A percentile compares a stretch with the other conserved stretches of the same genome.
Evolutionary conservation across 2,888 invertebrate species (phyloP).

Genomic region (Trachelus stipa): DNA sequence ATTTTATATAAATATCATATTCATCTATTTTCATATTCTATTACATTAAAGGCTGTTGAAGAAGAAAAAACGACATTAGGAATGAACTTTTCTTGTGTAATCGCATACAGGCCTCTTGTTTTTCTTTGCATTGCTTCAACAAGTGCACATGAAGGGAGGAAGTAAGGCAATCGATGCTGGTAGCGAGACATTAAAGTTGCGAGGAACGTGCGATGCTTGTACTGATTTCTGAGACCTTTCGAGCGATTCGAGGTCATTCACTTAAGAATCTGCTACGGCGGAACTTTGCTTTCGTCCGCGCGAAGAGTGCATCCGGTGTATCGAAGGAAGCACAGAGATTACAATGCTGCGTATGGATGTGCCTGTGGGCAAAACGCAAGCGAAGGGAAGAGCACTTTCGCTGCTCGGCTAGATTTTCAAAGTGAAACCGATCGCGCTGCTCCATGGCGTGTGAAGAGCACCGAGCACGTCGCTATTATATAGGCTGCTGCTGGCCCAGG

Average conservation of each 20-base stretch:
- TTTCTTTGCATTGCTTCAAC: too few relatives aligned
- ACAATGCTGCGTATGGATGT: constrained; percentile 1
- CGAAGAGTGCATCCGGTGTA: constrained; percentile 59
- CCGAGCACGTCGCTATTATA: constrained; percentile 49
- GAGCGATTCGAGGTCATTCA: neutral
- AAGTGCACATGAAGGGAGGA: too few relatives aligned
- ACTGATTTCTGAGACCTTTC: too few relatives aligned
- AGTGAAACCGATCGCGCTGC: constrained; percentile 66
- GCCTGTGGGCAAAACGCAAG: constrained; percentile 10
- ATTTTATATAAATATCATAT: constrained; percentile 38
- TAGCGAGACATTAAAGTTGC: too few relatives aligned
- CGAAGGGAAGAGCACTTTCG: constrained; percentile 54
- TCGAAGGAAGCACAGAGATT: constrained; percentile 28
- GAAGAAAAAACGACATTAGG: too few relatives aligned
- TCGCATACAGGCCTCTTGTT: too few relatives aligned
- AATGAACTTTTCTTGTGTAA: too few relatives aligned
- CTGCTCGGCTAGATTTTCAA: constrained; percentile 48
- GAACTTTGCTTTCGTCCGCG: constrained; percentile 41
- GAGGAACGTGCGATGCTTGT: too few relatives aligned
- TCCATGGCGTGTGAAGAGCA: constrained; percentile 54
- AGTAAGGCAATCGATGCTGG: too few relatives aligned
- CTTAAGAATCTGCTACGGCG: constrained; percentile 21
- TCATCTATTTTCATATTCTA: too few relatives aligned
- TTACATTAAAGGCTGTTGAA: too few relatives aligned
- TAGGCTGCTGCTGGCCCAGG: constrained; percentile 43